Conservation (phyloP, 2,797 vertebrate genomes). For the Gambusia yucatana region DNA sequence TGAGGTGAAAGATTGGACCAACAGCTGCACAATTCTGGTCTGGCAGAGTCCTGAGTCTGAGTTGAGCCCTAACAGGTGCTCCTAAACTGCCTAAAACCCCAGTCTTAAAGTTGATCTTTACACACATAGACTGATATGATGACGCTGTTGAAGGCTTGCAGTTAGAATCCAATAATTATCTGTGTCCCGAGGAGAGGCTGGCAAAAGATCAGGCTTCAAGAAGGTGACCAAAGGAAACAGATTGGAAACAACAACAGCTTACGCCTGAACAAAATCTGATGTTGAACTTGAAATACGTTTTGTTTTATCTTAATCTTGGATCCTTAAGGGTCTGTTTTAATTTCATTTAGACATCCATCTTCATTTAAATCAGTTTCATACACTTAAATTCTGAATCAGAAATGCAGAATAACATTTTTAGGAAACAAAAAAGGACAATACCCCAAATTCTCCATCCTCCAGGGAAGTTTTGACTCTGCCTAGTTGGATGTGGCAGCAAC, state of each 20-base stretch:
- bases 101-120: slow-evolving; percentile 74
- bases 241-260: slow-evolving; percentile 12
- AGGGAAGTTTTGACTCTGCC: slow-evolving; percentile 54
- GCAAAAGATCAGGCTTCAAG: slow-evolving; percentile 37
- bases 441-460: slow-evolving; percentile 52
- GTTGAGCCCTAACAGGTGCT: slow-evolving; percentile 79
- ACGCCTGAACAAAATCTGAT: slow-evolving; percentile 2
- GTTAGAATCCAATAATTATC: slow-evolving; percentile 55
- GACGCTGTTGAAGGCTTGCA: slow-evolving; percentile 56
- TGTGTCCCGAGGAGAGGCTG: slow-evolving; percentile 59
- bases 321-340: background rate
- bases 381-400: slow-evolving; percentile 30
- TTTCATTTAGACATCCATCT: slow-evolving; percentile 12
- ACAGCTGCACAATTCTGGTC: slow-evolving; percentile 72
- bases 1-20: slow-evolving; percentile 56
- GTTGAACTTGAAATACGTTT: slow-evolving; percentile 13
- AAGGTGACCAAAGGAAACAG: slow-evolving; percentile 21
- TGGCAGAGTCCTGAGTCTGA: slow-evolving; percentile 58
- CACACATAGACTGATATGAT: slow-evolving; percentile 61
- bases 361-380: slow-evolving; percentile 26
- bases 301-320: slow-evolving; percentile 16
- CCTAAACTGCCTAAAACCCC: slow-evolving; percentile 63
- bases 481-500: slow-evolving; percentile 70
- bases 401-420: slow-evolving; percentile 27
- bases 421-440: slow-evolving; percentile 30